A percentile compares a stretch with the other conserved stretches of the same genome.
phyloP scores from a whole-genome alignment of 2,888 invertebrate genomes.

The Stenolophus ochropezus region DNA sequence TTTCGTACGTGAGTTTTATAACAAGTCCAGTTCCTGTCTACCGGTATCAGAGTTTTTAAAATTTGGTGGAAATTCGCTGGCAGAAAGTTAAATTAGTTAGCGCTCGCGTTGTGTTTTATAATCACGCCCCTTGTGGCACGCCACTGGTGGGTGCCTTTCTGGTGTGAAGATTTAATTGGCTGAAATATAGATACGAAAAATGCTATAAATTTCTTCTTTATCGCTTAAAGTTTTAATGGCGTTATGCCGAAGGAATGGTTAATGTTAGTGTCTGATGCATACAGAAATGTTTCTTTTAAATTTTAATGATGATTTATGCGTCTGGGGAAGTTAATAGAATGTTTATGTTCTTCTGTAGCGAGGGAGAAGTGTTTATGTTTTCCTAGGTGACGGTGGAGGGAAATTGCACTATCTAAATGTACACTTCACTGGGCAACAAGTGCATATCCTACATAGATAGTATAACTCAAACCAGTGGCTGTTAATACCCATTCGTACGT shows the following conservation, averaged over 20 bases:
- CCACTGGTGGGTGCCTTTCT: constrained; percentile 10
- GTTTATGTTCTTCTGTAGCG: constrained; percentile 7
- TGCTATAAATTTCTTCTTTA: constrained; percentile 42
- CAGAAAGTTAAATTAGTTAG: constrained; percentile 29
- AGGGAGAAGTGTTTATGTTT: not conserved
- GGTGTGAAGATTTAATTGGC: constrained; percentile 41
- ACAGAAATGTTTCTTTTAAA: constrained; percentile 25
- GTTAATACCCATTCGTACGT: not conserved
- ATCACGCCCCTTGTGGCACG: not conserved
- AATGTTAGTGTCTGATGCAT: constrained; percentile 32
- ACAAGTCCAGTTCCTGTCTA: not conserved
- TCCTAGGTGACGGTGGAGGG: not conserved
- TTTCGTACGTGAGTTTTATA: constrained; percentile 22
- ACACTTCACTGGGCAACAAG: not conserved
- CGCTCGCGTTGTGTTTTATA: constrained; percentile 14
- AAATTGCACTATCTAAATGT: not conserved
- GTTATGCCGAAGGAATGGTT: constrained; percentile 42
- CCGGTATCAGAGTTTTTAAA: constrained; percentile 29
- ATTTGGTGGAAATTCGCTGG: constrained; percentile 2
- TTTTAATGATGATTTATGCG: constrained; percentile 23
- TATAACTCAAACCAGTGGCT: not conserved
- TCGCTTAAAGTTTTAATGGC: constrained; percentile 40
- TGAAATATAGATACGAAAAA: constrained; percentile 48
- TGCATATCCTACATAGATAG: not conserved
- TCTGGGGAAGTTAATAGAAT: constrained; percentile 17